Evolutionary conservation across 2,113 vertebrate species (phyloP), one percentile per base, ranked within the genome.

Genomic region (Cebidichthys violaceus): DNA sequence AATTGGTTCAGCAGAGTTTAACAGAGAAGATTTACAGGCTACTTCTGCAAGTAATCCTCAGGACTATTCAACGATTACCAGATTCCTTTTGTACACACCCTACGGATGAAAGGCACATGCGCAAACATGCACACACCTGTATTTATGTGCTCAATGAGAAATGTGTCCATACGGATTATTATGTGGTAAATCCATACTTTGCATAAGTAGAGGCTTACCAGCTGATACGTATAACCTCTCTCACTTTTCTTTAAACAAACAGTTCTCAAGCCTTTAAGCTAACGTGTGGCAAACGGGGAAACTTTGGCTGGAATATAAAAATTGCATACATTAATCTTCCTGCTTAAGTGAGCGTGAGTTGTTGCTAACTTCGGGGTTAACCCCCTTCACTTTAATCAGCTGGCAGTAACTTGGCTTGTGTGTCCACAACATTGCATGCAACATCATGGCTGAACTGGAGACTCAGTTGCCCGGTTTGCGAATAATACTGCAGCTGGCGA

Each of bases 21-120:
- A 52, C 54, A 55, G 11, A 29, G 37, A 61, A 74, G 47, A 74
- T 24, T 33, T 54, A 75, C 3, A 22, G 31, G 13, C 24, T 72
- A 9, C 3, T 62, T 55, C 27, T 69, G 14, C 6, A 35, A 17
- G 33, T 79, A 70, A 83, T 77, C 81, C 72, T 11, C 9, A 4
- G 14, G 61, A 55, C 54, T 75, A 10, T 43, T 74, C 2, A 33
- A 35, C 45, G 74, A 89, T 86, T 79, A 84, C 35, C 66, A 67
- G 43, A 45, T 37, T 72, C 11, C 47, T 41, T 43, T n/a, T 57
- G 70, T 43, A 72, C 66, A 72, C 59, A 76, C 1, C 9, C 20
- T 66, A 60, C 55, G 45, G 47, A 45, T 67, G 43, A 78, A 31
- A 60, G 33, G 41, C 43, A 52, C 50, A 39, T 27, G 43, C 24